Evolutionary conservation across 1,140 invertebrate genomes (phyloP).

Genomic region (Leptinotarsa defecta): DNA sequence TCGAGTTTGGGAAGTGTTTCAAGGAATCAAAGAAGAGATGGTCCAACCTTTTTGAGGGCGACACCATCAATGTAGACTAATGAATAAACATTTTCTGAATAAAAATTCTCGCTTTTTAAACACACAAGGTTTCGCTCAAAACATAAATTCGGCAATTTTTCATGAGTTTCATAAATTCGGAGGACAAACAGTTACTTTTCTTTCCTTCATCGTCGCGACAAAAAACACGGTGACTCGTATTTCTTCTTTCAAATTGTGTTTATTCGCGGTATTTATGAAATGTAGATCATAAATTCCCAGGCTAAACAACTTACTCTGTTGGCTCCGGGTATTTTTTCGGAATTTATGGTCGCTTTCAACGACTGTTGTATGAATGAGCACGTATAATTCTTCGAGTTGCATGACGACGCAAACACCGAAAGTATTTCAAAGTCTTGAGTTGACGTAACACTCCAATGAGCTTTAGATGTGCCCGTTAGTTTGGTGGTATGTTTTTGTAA

Average conservation of each 20-base stretch:
- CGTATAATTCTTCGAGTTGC: background rate
- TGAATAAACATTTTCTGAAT: too few relatives aligned
- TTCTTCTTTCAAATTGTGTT: slow-evolving; percentile 1
- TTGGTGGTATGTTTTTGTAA: too few relatives aligned
- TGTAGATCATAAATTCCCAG: background rate
- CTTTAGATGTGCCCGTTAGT: too few relatives aligned
- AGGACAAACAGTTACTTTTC: too few relatives aligned
- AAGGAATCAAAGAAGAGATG: too few relatives aligned
- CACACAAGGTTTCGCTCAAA: too few relatives aligned
- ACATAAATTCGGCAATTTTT: too few relatives aligned
- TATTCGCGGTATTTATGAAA: slow-evolving; percentile 4
- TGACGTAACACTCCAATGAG: background rate
- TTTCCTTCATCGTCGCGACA: background rate
- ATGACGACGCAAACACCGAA: background rate
- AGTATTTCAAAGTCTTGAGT: background rate
- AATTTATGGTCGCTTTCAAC: background rate
- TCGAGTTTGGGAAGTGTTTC: too few relatives aligned
- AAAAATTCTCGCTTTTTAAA: too few relatives aligned
- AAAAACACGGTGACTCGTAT: background rate
- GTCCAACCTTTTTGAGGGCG: too few relatives aligned
- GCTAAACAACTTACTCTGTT: slow-evolving; percentile 2
- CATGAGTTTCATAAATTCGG: too few relatives aligned
- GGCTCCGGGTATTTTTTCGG: background rate
- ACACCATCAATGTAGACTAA: too few relatives aligned
- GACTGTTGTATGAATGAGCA: slow-evolving; percentile 2